A percentile compares a stretch with the other conserved stretches of the same genome.
phyloP scores from a whole-genome alignment of 2,888 invertebrate genomes.

The Sminthurinus aureus region DNA sequence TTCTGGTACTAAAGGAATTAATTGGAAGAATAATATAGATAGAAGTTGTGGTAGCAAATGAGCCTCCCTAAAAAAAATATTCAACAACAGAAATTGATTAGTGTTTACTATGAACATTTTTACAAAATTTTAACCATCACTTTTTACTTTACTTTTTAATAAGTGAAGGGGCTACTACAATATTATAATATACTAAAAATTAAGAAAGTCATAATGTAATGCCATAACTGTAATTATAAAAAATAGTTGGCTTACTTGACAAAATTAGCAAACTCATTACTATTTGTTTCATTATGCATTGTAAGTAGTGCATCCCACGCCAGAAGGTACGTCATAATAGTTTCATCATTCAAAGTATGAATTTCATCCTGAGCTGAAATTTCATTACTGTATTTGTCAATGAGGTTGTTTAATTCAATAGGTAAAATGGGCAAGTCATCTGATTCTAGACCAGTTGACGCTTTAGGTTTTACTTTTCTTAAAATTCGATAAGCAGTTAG shows the following conservation, averaged over 20 bases:
- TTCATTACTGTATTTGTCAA: constrained; percentile 30
- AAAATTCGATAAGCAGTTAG: constrained; percentile 48
- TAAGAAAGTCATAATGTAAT: not conserved
- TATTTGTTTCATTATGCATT: constrained; percentile 46
- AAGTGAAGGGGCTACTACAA: too few relatives aligned
- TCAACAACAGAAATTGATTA: not conserved
- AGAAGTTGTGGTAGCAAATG: constrained; percentile 50
- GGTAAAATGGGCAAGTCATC: constrained; percentile 38
- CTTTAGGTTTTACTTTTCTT: constrained; percentile 49
- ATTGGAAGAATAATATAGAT: constrained; percentile 44
- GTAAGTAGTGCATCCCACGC: constrained; percentile 58
- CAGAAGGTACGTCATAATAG: constrained; percentile 57
- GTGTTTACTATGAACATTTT: too few relatives aligned
- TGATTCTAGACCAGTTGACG: constrained; percentile 23
- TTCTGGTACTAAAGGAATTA: constrained; percentile 42
- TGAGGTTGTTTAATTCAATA: constrained; percentile 32
- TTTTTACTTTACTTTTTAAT: constrained; percentile 10
- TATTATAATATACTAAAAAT: not conserved
- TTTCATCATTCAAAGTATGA: constrained; percentile 8
- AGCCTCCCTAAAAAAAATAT: constrained; percentile 46
- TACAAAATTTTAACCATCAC: too few relatives aligned
- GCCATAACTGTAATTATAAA: not conserved
- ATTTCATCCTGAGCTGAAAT: constrained; percentile 26
- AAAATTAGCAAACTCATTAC: constrained; percentile 56
- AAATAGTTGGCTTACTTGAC: constrained; percentile 47